Base-by-base conservation (phyloP, 1,140 invertebrate species). In the Stenopsyche tienmushanensis region DNA sequence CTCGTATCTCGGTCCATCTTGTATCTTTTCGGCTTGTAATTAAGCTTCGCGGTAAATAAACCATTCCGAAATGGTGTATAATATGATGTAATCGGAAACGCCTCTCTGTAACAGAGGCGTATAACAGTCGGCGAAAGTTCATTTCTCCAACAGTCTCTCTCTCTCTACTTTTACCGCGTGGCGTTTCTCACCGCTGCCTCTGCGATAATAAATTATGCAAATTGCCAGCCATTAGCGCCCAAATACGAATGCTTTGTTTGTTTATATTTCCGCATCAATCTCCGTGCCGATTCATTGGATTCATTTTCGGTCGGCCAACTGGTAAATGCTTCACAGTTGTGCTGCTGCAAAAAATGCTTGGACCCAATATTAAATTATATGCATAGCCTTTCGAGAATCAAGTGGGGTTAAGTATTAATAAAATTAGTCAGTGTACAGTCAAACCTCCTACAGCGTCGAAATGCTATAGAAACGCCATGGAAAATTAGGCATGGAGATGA, bases 51-150 rank as follows among this genome's bases (percentile, higher is more conserved):
- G 5, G 29, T 34, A 34, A 34, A 34, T 34, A 34, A 34, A 34
- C 13, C 29, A 13, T 47, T 47, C 44, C 18, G 44, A 47, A 13
- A 15, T 20, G 18, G 3, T 47, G 44, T 47, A 7, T 18, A 9
- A 47, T 47, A 18, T 47, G 44, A 47, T 47, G 44, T 47, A 47
- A 47, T 47, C 18, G 17, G 44, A 5, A 34, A 47, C 44, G 44
- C 44, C 44, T 47, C 44, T 47, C 44, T 15, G 44, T 47, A 47
- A 47, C 34, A 39, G 34, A 8, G 34, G n/a, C n/a, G n/a, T n/a
- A n/a, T n/a, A n/a, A n/a, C 50, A 44, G 21, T 26, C 18, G 62
- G 62, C 62, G 62, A 64, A 64, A 64, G 62, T 64, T 54, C 62
- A 64, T 64, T 64, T 64, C 62, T 54, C 62, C 25, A 52, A 15